Conservation (phyloP, 1,140 invertebrate genomes). For the Drosophila mojavensis region DNA sequence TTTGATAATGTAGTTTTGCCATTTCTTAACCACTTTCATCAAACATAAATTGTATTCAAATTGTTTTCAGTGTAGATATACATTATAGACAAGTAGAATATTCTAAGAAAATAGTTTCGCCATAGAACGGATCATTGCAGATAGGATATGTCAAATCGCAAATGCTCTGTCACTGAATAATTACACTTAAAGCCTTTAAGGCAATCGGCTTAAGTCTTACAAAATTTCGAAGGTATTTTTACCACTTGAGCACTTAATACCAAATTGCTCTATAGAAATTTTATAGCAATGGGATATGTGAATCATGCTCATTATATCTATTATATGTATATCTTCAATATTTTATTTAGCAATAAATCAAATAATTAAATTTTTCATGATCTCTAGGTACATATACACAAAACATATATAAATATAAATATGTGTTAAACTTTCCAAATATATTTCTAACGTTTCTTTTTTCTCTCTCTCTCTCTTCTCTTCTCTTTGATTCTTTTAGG, state of each 20-base stretch:
- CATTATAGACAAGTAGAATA: not conserved
- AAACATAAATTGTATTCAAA: too few species aligned
- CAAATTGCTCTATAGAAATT: not conserved
- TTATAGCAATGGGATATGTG: not conserved
- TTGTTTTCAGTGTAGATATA: not conserved
- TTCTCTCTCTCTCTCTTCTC: not conserved
- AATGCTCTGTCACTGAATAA: not conserved
- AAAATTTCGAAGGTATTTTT: not conserved
- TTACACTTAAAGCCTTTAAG: not conserved
- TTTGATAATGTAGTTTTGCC: too few species aligned
- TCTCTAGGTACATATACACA: slow-evolving; percentile 23
- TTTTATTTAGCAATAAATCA: slow-evolving; percentile 45
- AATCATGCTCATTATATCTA: not conserved
- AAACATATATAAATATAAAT: slow-evolving; percentile 7
- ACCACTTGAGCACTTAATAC: not conserved
- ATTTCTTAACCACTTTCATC: too few species aligned
- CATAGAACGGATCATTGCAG: not conserved
- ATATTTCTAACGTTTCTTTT: slow-evolving; percentile 9
- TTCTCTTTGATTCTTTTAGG: slow-evolving; percentile 53
- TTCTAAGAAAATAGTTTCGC: not conserved
- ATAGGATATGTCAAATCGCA: not conserved
- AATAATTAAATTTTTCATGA: slow-evolving; percentile 18
- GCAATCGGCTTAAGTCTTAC: not conserved
- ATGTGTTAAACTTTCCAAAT: slow-evolving; percentile 12
- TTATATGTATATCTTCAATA: not conserved